phyloP scores from a whole-genome alignment of 2,113 vertebrate species.

The Gymnobelideus leadbeateri region DNA sequence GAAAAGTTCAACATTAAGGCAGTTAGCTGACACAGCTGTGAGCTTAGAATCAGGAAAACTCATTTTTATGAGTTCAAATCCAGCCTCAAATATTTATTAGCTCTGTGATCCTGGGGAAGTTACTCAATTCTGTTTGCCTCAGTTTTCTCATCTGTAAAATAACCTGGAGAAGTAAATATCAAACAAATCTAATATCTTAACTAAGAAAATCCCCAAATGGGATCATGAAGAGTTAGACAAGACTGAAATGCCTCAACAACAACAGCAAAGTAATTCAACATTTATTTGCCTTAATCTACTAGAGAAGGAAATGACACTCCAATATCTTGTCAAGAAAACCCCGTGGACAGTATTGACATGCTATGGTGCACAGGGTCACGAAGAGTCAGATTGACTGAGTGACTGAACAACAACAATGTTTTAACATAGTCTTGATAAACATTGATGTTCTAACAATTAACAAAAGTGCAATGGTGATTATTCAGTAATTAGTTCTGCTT shows the following conservation, averaged over 20 bases:
- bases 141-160: background rate
- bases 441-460: background rate
- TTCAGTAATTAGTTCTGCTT: background rate
- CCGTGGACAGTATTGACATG: background rate
- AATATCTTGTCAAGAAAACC: background rate
- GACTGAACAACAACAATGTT: background rate
- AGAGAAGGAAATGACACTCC: background rate
- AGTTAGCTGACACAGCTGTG: background rate
- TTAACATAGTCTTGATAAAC: background rate
- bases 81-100: background rate
- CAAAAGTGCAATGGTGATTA: background rate
- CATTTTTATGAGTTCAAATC: background rate
- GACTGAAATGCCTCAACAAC: too few relatives aligned
- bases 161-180: background rate
- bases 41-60: background rate
- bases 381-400: background rate
- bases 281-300: background rate
- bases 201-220: too few relatives aligned
- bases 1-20: background rate
- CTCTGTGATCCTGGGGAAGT: accelerated
- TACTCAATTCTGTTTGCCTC: background rate
- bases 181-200: background rate
- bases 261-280: background rate
- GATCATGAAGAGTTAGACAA: too few relatives aligned
- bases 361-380: background rate